Evolutionary conservation across 2,888 invertebrate species (phyloP).

Genomic region (Lithophane semibrunnea): DNA sequence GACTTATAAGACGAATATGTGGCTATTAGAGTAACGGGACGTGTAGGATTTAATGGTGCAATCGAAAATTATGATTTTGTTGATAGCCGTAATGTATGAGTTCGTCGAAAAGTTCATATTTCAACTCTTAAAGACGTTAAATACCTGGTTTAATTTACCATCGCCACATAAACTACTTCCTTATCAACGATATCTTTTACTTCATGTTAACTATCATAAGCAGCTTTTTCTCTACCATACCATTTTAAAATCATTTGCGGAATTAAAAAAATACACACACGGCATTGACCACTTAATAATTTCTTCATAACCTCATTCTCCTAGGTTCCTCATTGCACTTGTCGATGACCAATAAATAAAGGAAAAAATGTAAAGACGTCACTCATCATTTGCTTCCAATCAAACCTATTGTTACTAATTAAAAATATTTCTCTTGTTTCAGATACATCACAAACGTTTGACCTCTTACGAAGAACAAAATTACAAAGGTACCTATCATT

Average conservation of each 20-base stretch:
- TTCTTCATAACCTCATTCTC: slow-evolving; percentile 11
- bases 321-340: background rate
- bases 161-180: background rate
- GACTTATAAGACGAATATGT: slow-evolving; percentile 55
- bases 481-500: slow-evolving; percentile 82
- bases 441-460: slow-evolving; percentile 81
- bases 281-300: background rate
- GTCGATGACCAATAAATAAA: slow-evolving; percentile 9
- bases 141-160: background rate
- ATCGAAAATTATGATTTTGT: slow-evolving; percentile 46
- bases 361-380: slow-evolving; percentile 2
- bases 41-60: slow-evolving; percentile 48
- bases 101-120: slow-evolving; percentile 20
- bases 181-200: background rate
- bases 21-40: slow-evolving; percentile 55
- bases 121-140: background rate
- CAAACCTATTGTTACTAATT: slow-evolving; percentile 56
- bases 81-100: slow-evolving; percentile 35
- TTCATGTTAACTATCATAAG: background rate
- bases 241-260: background rate
- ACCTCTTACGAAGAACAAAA: slow-evolving; percentile 81
- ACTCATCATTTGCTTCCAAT: slow-evolving; percentile 34
- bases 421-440: slow-evolving; percentile 74
- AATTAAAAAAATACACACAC: background rate
- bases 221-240: background rate